A percentile compares a stretch with the other conserved stretches of the same genome.
Conservation (phyloP, 2,113 vertebrate genomes). For the Megalops atlanticus region DNA sequence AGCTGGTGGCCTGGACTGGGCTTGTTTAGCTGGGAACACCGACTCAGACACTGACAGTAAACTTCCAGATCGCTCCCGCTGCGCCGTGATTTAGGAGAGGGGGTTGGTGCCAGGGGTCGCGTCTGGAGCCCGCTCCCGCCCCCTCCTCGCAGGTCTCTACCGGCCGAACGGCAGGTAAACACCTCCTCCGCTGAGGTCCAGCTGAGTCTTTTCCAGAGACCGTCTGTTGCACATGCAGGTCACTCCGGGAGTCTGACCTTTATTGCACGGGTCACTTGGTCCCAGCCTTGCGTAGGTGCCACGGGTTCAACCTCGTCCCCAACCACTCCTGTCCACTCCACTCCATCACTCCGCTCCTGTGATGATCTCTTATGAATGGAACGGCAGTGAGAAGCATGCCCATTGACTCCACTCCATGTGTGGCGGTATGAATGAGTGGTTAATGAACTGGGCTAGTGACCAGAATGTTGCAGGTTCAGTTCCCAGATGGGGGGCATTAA, state of each 20-base stretch:
- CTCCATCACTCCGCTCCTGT: too few species aligned
- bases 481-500: too few species aligned
- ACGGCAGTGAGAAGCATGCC: too few species aligned
- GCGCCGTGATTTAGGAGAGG: slow-evolving; percentile 51
- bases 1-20: slow-evolving; percentile 65
- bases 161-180: slow-evolving; percentile 37
- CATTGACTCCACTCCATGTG: too few species aligned
- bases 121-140: slow-evolving; percentile 24
- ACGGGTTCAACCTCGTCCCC: background rate
- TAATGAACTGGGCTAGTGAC: too few species aligned
- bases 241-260: slow-evolving; percentile 50
- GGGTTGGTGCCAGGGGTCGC: slow-evolving; percentile 39
- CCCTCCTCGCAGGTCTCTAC: background rate
- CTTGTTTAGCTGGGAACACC: slow-evolving; percentile 67
- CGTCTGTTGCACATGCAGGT: slow-evolving; percentile 27
- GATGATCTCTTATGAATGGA: too few species aligned
- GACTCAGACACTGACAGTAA: slow-evolving; percentile 47
- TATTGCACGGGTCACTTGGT: too few species aligned
- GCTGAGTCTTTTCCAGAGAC: too few species aligned
- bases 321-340: background rate
- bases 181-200: too few species aligned
- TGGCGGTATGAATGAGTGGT: too few species aligned
- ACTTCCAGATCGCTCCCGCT: slow-evolving; percentile 41
- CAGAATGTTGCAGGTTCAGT: too few species aligned
- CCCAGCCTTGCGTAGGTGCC: background rate